Conservation (phyloP, 2,888 invertebrate genomes). For the Chrysodeixis includens region DNA sequence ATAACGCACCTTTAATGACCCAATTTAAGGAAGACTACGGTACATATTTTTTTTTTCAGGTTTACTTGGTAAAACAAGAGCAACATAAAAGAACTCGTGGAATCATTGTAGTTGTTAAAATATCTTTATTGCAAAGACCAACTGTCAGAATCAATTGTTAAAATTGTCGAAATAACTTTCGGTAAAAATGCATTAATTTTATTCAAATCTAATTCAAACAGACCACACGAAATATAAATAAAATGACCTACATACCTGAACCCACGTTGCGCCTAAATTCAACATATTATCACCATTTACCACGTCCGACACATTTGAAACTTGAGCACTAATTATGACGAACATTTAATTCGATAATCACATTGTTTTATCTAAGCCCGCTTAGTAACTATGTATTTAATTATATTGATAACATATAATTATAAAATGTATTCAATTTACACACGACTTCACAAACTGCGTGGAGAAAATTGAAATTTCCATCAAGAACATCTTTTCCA, state of each 20-base stretch:
- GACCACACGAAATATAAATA: conserved; percentile 6
- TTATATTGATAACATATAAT: conserved; percentile 37
- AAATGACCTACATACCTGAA: conserved; percentile 64
- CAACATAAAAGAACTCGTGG: no score
- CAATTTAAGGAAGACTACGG: conserved; percentile 5
- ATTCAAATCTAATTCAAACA: not conserved
- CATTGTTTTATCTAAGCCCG: conserved; percentile 21
- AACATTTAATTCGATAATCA: conserved; percentile 18
- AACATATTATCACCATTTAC: conserved; percentile 65
- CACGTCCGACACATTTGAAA: conserved; percentile 46
- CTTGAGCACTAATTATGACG: conserved; percentile 40
- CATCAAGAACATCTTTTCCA: not conserved
- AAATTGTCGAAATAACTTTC: not conserved
- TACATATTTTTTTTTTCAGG: not conserved
- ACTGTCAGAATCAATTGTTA: not conserved
- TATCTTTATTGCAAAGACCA: not conserved
- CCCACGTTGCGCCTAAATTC: conserved; percentile 70
- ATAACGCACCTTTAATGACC: conserved; percentile 18
- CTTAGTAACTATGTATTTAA: conserved; percentile 47
- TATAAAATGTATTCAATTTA: conserved; percentile 29
- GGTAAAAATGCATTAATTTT: not conserved
- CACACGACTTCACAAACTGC: not conserved
- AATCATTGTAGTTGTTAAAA: no score
- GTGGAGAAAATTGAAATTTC: not conserved
- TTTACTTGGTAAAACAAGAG: no score